A percentile compares a stretch with the other conserved stretches of the same genome.
Evolutionary conservation across 2,888 invertebrate species (phyloP).

Genomic region (Cataglyphis cursor): DNA sequence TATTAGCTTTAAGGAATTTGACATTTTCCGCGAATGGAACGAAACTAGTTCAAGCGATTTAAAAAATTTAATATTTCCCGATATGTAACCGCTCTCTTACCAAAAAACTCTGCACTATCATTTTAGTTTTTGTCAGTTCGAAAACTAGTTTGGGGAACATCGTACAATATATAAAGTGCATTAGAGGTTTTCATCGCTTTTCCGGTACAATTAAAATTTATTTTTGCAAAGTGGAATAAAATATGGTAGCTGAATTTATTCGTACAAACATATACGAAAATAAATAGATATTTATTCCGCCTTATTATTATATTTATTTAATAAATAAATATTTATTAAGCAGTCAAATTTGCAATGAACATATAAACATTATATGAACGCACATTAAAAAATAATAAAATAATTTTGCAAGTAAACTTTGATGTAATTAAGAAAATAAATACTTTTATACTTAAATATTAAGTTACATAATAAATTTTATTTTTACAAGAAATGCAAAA

Average conservation of each 20-base stretch:
- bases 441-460: neutral
- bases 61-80: neutral
- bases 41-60: slow-evolving; percentile 10
- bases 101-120: slow-evolving; percentile 1
- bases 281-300: neutral
- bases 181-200: neutral
- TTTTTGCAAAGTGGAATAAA: neutral
- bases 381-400: neutral
- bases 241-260: neutral
- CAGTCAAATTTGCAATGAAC: neutral
- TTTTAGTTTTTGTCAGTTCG: slow-evolving; percentile 15
- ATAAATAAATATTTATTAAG: slow-evolving; percentile 11
- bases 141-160: slow-evolving; percentile 18
- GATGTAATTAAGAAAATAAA: neutral
- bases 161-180: neutral
- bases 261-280: neutral
- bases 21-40: neutral
- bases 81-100: neutral
- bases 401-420: neutral
- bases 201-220: neutral
- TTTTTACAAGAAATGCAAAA: slow-evolving; percentile 3
- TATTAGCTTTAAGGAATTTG: neutral
- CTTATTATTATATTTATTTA: neutral
- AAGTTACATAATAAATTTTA: neutral
- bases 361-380: neutral